Evolutionary conservation across 2,113 vertebrate species (phyloP).

Genomic region (Atractosteus spatula): DNA sequence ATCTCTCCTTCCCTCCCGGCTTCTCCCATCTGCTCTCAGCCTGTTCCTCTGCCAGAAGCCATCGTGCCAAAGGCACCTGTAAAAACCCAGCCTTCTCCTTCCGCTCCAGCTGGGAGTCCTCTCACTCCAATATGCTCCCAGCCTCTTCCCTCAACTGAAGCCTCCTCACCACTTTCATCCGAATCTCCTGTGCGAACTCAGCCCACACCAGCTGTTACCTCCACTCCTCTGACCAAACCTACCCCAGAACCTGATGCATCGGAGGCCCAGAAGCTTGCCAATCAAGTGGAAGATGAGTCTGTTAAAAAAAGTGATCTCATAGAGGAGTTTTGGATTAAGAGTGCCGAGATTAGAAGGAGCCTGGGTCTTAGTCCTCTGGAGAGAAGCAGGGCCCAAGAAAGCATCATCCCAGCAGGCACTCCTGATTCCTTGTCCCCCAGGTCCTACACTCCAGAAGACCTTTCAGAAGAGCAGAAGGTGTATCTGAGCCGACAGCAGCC

Average conservation of each 20-base stretch:
- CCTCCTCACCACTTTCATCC: constrained; percentile 65
- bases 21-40: constrained; percentile 79
- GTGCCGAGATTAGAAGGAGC: constrained; percentile 89
- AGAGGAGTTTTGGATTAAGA: constrained; percentile 96
- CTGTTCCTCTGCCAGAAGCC: constrained; percentile 66
- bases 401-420: constrained; percentile 40
- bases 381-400: constrained; percentile 67
- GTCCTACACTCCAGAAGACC: constrained; percentile 47
- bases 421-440: constrained; percentile 54
- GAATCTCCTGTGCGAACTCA: constrained; percentile 86
- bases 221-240: constrained; percentile 73
- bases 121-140: constrained; percentile 85
- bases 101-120: constrained; percentile 54
- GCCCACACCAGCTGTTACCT: constrained; percentile 75
- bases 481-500: constrained; percentile 53
- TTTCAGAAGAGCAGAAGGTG: constrained; percentile 63
- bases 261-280: constrained; percentile 46
- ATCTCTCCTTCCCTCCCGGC: constrained; percentile 36
- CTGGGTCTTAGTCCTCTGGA: constrained; percentile 83
- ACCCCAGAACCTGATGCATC: constrained; percentile 44
- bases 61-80: constrained; percentile 52
- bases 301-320: constrained; percentile 82
- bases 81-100: constrained; percentile 54
- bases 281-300: constrained; percentile 64
- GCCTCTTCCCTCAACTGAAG: constrained; percentile 76